These are phyloP conservation scores for Drosophila kambysellisi DNA, from an alignment of 2,888 invertebrate species.

Conservation along the genomic window DNA sequence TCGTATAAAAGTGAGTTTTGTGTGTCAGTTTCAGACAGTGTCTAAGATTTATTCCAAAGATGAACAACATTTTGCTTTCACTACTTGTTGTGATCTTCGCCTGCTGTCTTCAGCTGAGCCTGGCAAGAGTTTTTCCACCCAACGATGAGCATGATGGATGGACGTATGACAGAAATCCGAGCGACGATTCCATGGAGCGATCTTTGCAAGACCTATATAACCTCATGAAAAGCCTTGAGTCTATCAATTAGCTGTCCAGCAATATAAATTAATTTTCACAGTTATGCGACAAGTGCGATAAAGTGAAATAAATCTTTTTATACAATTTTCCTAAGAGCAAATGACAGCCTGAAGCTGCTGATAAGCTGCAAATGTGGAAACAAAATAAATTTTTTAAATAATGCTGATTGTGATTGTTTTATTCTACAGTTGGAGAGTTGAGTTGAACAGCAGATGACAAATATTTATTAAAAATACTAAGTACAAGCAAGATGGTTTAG, in stretches of 20 bases:
- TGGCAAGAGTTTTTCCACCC: too few species aligned
- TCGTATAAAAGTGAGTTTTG: slow-evolving; percentile 2
- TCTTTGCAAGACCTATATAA: too few species aligned
- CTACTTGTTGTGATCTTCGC: slow-evolving; percentile 12
- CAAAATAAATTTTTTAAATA: neutral
- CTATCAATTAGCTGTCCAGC: slow-evolving; percentile 38
- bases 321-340: neutral
- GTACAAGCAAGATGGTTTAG: too few species aligned
- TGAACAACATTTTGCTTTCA: slow-evolving; percentile 2
- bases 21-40: neutral
- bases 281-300: neutral
- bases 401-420: slow-evolving; percentile 15
- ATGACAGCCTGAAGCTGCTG: slow-evolving; percentile 21
- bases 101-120: slow-evolving; percentile 1
- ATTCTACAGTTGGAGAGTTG: neutral
- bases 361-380: slow-evolving; percentile 15
- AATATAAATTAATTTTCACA: slow-evolving; percentile 21
- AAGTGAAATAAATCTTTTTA: neutral
- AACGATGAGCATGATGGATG: too few species aligned
- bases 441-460: neutral
- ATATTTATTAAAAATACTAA: neutral
- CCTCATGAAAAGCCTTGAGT: neutral
- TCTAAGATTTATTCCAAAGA: neutral
- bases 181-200: too few species aligned
- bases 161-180: too few species aligned